Conservation (phyloP, 2,888 invertebrate species). For the Neria commutata region DNA sequence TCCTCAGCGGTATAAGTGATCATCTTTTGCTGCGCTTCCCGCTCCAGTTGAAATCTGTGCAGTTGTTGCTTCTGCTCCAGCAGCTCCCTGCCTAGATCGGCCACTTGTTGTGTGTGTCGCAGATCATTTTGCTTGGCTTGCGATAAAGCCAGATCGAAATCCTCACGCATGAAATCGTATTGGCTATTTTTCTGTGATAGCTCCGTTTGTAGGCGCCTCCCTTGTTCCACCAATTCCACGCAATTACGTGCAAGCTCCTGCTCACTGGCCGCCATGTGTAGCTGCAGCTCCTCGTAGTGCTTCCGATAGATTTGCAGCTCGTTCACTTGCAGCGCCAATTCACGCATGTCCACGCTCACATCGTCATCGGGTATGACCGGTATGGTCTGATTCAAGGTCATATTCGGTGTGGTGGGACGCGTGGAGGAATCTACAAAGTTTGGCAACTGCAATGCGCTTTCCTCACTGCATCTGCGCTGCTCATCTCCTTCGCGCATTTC, state of each 20-base stretch:
- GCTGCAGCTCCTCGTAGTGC: conserved; percentile 51
- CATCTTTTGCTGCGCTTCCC: conserved; percentile 23
- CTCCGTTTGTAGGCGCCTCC: conserved; percentile 42
- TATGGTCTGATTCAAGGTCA: conserved; percentile 36
- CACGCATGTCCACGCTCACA: conserved; percentile 32
- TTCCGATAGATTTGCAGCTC: conserved; percentile 47
- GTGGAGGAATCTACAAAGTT: conserved; percentile 45
- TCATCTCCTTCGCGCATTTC: conserved; percentile 50
- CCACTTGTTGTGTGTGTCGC: conserved; percentile 43
- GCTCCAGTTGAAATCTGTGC: conserved; percentile 28
- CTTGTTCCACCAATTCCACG: conserved; percentile 44
- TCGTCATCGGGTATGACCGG: conserved; percentile 39
- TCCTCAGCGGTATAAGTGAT: conserved; percentile 44
- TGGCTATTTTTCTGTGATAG: conserved; percentile 42
- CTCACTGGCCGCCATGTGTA: conserved; percentile 51
- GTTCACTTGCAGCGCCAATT: conserved; percentile 33
- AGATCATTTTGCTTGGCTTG: conserved; percentile 44
- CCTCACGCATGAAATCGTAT: conserved; percentile 52
- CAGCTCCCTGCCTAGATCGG: conserved; percentile 42
- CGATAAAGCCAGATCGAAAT: conserved; percentile 50
- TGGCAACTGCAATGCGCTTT: conserved; percentile 19
- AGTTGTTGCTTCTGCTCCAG: conserved; percentile 36
- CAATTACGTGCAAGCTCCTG: conserved; percentile 44
- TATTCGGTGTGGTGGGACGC: conserved; percentile 54
- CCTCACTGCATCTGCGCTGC: conserved; percentile 35